Evolutionary conservation across 2,797 vertebrate genomes (phyloP), one percentile per base, ranked within the genome.

Genomic region (Atherinosoma microstoma): DNA sequence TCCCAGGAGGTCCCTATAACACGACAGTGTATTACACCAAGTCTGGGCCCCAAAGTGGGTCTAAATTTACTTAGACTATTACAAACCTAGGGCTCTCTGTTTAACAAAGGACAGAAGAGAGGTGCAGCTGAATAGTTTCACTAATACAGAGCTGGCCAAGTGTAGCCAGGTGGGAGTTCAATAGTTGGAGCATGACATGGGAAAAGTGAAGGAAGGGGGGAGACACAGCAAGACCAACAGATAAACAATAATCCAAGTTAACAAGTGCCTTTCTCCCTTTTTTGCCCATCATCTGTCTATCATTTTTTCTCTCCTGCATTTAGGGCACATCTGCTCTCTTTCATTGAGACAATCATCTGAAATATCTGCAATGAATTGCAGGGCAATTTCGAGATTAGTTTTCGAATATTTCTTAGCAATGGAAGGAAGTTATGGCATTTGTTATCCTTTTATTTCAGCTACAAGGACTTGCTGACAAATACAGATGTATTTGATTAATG

Each of bases 371-470:
- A 81, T 84, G 84, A 93, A 92, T 79, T 91, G 76, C 76, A n/a
- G 79, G 63, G 89, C 76, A 70, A 94, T 94, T 94, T 92, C 85
- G 53, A 92, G 88, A 91, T 93, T 91, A 91, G 79, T 70, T 83
- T 83, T 88, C 79, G 93, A 87, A 91, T 84, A 84, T 89, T 89
- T 71, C 79, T 71, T 79, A 66, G 84, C 82, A 87, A 85, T 73
- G 87, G 87, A 90, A 79, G 78, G 82, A 75, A 69, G 76, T 69
- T 77, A 84, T 87, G 87, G 82, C 42, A 61, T 91, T 92, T 89
- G 79, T 84, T 86, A 88, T 40, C 38, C 13, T 40, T 40, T 12
- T n/a, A 9, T 47, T 9, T 20, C 45, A n/a, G 45, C 6, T 47
- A 7, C 5, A 3, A 49, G 5, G n/a, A 22, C 5, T n/a, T 49